phyloP scores from a whole-genome alignment of 2,888 invertebrate species.

The Pachycephus smyrnensis region DNA sequence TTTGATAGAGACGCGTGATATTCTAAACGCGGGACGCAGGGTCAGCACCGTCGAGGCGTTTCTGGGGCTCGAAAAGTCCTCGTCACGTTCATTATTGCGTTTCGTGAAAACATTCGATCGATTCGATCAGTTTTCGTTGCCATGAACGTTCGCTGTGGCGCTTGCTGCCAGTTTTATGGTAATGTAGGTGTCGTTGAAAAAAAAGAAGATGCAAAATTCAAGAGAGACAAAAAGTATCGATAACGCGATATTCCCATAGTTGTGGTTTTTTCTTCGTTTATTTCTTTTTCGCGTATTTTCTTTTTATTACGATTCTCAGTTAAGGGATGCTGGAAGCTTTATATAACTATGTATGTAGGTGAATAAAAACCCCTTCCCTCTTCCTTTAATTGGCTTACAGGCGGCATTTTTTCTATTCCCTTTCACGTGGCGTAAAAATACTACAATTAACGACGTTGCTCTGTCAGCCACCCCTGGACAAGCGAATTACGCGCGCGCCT shows the following conservation, averaged over 20 bases:
- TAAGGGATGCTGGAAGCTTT: neutral
- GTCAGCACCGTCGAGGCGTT: neutral
- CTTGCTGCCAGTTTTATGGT: neutral
- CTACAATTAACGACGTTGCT: slow-evolving; percentile 26
- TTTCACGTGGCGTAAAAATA: slow-evolving; percentile 18
- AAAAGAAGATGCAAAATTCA: neutral
- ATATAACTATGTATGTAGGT: neutral
- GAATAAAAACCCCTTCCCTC: slow-evolving; percentile 8
- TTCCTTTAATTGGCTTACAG: neutral
- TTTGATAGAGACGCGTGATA: slow-evolving; percentile 15
- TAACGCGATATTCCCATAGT: neutral
- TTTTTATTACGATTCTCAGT: neutral
- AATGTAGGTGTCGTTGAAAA: too few species aligned
- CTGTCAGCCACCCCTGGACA: neutral
- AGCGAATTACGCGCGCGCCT: neutral
- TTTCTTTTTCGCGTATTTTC: too few species aligned
- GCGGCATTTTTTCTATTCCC: neutral
- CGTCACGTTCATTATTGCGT: slow-evolving; percentile 2
- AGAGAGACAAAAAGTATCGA: neutral
- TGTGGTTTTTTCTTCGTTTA: neutral
- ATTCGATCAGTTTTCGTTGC: neutral
- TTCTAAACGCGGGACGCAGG: slow-evolving; percentile 8
- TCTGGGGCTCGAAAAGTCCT: slow-evolving; percentile 5
- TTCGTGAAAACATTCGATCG: slow-evolving; percentile 4
- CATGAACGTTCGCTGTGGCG: neutral